Base-by-base conservation (phyloP, 2,113 vertebrate species). In the Zootoca vivipara region DNA sequence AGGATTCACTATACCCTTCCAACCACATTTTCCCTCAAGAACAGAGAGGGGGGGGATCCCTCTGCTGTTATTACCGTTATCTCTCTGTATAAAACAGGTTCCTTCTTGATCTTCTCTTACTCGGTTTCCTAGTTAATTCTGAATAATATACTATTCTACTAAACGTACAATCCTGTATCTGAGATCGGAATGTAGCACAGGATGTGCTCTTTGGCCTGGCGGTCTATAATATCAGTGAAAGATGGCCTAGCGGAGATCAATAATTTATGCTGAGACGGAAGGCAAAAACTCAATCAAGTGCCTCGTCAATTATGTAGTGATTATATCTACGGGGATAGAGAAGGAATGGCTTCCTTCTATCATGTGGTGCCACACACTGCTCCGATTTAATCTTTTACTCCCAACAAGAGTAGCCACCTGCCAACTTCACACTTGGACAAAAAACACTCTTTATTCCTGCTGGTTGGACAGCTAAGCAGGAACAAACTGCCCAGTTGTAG, bases 181-280 rank as follows among this genome's bases (percentile, higher is more conserved):
- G 74, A 82, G 52, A 85, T 12, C 33, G 75, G 52, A 30, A 64
- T 42, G 83, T 46, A 62, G 72, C 42, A 85, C n/a, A 89, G 18
- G 67, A 92, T 74, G 10, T 83, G 89, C 64, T 6, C 30, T 42
- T 82, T 89, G 52, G 30, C 79, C 69, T 91, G 28, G 1, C 35
- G 89, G 52, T 7, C 82, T 30, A 86, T 85, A 79, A 28, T 86
- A 69, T 67, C 26, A 69, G 69, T 85, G 20, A 91, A 88, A 75
- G 70, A 83, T 88, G 74, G 86, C 91, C 81, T 46, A 83, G 28
- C 38, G 81, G 15, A 33, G 42, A 30, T 40, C 35, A 86, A 90
- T 91, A 82, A 1, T 0, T 20, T 70, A 87, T 38, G 42, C 70
- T 86, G 62, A 73, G 73, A 89, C 85, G 75, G 75, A 70, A 90